phyloP scores from a whole-genome alignment of 1,140 invertebrate genomes.

The Adoxophyes honmai region DNA sequence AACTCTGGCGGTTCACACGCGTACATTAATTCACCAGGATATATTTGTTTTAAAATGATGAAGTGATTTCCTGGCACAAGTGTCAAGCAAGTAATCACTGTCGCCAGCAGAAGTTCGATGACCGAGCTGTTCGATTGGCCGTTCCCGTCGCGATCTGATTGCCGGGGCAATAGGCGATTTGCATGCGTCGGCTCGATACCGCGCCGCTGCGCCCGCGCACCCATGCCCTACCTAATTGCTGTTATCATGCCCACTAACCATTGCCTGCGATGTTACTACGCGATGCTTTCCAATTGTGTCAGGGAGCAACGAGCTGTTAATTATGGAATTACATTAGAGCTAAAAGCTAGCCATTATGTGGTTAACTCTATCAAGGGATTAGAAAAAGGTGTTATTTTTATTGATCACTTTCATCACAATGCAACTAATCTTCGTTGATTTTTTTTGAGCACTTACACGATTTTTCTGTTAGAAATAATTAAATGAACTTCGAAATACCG shows the following conservation, averaged over 20 bases:
- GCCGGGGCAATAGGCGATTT: slow-evolving; percentile 65
- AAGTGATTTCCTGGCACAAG: not conserved
- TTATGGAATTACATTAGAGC: not conserved
- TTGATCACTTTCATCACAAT: too few relatives aligned
- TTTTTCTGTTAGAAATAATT: too few relatives aligned
- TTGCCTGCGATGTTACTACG: slow-evolving; percentile 14
- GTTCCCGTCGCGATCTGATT: slow-evolving; percentile 68
- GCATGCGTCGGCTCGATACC: slow-evolving; percentile 43
- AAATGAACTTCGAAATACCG: too few relatives aligned
- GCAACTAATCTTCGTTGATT: too few relatives aligned
- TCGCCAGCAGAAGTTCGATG: slow-evolving; percentile 37
- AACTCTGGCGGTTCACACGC: too few relatives aligned
- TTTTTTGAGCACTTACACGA: too few relatives aligned
- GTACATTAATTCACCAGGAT: too few relatives aligned
- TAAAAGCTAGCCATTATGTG: not conserved
- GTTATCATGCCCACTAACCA: slow-evolving; percentile 29
- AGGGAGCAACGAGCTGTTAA: not conserved
- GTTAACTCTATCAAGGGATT: too few relatives aligned
- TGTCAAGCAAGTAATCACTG: slow-evolving; percentile 24
- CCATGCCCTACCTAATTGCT: slow-evolving; percentile 38
- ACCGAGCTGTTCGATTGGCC: slow-evolving; percentile 58
- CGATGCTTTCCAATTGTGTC: slow-evolving; percentile 5
- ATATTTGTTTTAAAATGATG: too few relatives aligned
- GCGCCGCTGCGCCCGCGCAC: slow-evolving; percentile 44
- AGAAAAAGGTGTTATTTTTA: too few relatives aligned